These are phyloP conservation scores for Rhamnusium bicolor DNA, from an alignment of 2,888 invertebrate genomes.

Conservation along the genomic window DNA sequence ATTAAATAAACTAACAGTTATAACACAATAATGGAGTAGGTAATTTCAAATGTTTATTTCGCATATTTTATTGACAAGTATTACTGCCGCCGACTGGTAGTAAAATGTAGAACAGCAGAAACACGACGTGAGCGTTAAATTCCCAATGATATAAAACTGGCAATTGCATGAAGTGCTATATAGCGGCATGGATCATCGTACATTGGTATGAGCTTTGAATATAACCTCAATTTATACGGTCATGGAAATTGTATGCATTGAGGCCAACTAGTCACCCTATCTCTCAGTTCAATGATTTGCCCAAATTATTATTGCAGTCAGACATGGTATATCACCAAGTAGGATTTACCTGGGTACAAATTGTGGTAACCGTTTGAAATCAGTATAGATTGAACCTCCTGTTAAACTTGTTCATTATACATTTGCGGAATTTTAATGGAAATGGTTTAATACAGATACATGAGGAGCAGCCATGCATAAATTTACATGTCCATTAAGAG, in stretches of 20 bases:
- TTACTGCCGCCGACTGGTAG: constrained; percentile 8
- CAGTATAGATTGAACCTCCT: background rate
- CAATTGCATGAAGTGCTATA: constrained; percentile 47
- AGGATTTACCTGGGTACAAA: constrained; percentile 22
- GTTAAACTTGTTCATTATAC: constrained; percentile 1
- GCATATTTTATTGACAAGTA: constrained; percentile 15
- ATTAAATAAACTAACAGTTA: background rate
- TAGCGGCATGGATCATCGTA: constrained; percentile 37
- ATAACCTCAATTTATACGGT: constrained; percentile 20
- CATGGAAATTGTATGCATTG: constrained; percentile 19
- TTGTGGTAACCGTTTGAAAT: constrained; percentile 10
- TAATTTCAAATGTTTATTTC: background rate
- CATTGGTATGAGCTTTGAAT: constrained; percentile 35
- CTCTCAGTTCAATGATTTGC: background rate
- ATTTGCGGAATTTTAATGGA: constrained; percentile 22
- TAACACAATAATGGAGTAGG: background rate
- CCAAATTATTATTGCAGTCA: constrained; percentile 6
- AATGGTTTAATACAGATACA: too few species aligned
- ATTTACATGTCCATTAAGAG: too few species aligned
- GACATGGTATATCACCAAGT: constrained; percentile 4
- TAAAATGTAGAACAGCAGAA: constrained; percentile 28
- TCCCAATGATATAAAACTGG: constrained; percentile 46
- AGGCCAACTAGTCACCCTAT: constrained; percentile 14
- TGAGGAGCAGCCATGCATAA: too few species aligned
- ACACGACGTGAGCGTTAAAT: constrained; percentile 26